phyloP scores from a whole-genome alignment of 2,113 vertebrate genomes.

The Oreochromis niloticus region DNA sequence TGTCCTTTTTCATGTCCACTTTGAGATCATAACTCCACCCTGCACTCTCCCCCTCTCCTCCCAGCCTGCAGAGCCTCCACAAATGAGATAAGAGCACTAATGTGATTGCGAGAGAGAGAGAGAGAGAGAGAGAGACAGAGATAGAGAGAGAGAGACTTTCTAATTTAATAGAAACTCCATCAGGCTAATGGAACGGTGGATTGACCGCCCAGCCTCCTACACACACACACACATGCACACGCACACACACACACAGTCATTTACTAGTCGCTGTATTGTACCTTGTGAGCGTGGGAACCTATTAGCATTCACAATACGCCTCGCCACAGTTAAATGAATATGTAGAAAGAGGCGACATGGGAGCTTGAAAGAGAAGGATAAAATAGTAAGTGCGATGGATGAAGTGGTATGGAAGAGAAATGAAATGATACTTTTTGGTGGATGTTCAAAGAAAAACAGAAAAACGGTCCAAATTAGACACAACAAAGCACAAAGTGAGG shows the following conservation, averaged over 20 bases:
- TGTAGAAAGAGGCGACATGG: neutral
- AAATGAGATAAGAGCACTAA: conserved; percentile 77
- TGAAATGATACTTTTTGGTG: neutral
- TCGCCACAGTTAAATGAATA: conserved; percentile 35
- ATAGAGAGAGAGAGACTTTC: conserved; percentile 41
- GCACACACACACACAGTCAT: neutral
- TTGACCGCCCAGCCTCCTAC: conserved; percentile 34
- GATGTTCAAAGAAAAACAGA: neutral
- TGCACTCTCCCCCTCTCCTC: neutral
- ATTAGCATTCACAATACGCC: conserved; percentile 65
- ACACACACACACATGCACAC: neutral
- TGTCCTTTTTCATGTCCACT: conserved; percentile 59
- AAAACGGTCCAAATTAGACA: neutral
- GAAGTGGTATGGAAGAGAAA: neutral
- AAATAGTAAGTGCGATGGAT: conserved; percentile 30
- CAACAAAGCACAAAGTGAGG: neutral
- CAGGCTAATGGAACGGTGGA: conserved; percentile 75
- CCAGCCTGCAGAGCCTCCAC: conserved; percentile 44
- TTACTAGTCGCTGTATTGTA: conserved; percentile 39
- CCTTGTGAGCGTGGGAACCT: conserved; percentile 58
- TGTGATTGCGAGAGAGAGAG: conserved; percentile 68
- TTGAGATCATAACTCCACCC: conserved; percentile 52
- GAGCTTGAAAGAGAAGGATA: conserved; percentile 17
- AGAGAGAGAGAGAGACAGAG: conserved; percentile 15
- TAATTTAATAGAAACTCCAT: conserved; percentile 81